A percentile compares a stretch with the other conserved stretches of the same genome.
Evolutionary conservation across 2,113 vertebrate genomes (phyloP).

Genomic region (Macroglossus sobrinus): DNA sequence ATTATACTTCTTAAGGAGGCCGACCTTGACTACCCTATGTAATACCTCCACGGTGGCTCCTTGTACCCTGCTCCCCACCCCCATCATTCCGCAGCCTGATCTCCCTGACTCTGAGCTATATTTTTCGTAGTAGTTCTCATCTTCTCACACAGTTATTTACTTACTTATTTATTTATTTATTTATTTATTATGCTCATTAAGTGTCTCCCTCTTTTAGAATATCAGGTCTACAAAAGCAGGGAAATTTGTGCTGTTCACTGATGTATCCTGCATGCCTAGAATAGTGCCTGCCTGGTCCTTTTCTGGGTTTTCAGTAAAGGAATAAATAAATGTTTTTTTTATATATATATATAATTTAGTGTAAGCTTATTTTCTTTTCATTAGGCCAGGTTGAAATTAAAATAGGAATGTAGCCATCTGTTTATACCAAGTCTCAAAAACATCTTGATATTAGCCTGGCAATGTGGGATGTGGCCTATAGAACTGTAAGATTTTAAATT

Average conservation of each 20-base stretch:
- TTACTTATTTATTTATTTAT: background rate
- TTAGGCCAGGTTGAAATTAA: background rate
- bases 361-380: background rate
- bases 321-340: background rate
- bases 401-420: background rate
- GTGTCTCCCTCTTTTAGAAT: background rate
- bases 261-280: background rate
- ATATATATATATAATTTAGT: too few species aligned
- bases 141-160: background rate
- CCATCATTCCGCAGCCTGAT: background rate
- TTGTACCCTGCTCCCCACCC: fast-evolving
- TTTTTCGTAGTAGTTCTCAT: background rate
- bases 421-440: background rate
- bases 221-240: background rate
- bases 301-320: background rate
- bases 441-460: background rate
- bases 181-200: background rate
- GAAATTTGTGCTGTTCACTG: background rate
- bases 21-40: too few species aligned
- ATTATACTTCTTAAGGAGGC: background rate
- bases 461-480: background rate
- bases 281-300: background rate
- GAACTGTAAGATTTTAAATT: background rate
- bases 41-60: background rate
- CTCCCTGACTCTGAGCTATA: background rate